Base-by-base conservation (phyloP, 2,797 vertebrate species). In the Chelidonichthys spinosus region DNA sequence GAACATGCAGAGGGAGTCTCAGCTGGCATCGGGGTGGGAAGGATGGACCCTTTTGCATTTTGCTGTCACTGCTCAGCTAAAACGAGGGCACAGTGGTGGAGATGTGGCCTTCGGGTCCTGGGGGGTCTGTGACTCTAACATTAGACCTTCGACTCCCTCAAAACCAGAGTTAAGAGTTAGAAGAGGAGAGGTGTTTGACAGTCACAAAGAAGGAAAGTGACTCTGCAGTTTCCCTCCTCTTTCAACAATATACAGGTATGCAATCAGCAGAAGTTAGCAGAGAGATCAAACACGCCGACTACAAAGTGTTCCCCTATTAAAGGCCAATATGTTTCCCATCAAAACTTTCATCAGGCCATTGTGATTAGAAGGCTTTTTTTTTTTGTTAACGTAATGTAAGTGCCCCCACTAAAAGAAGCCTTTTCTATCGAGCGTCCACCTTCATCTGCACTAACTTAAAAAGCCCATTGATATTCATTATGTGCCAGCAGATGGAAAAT, bases 381-480 rank as follows among this genome's bases (percentile, higher is more conserved):
- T 25, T 25, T 25, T 25, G 25, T 25, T 25, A 25, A 81, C 87
- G 80, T 78, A 37, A 78, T 80, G 50, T 79, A 77, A 74, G 81
- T 78, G 71, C 72, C 61, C 25, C 46, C 55, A 76, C 74, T 70
- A 82, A 87, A 76, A 81, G 55, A 36, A 37, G 50, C 43, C 49
- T 64, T 71, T 79, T 78, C 73, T 65, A 70, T 70, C 35, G 77
- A 71, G 82, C 52, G 54, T 68, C 74, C 54, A 39, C 85, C 89
- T 91, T 88, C 68, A 89, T 90, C 69, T 77, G 58, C 62, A 62
- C 69, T 17, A 78, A 81, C 78, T 87, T 86, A 84, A 89, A 25
- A 90, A 90, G 81, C 86, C 81, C 76, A 80, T 79, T 87, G 71
- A 87, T 85, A 80, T 85, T 90, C 82, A 90, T 91, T 86, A 86